These are phyloP conservation scores for Furcifer pardalis DNA, from an alignment of 2,797 vertebrate species.

Conservation along the genomic window DNA sequence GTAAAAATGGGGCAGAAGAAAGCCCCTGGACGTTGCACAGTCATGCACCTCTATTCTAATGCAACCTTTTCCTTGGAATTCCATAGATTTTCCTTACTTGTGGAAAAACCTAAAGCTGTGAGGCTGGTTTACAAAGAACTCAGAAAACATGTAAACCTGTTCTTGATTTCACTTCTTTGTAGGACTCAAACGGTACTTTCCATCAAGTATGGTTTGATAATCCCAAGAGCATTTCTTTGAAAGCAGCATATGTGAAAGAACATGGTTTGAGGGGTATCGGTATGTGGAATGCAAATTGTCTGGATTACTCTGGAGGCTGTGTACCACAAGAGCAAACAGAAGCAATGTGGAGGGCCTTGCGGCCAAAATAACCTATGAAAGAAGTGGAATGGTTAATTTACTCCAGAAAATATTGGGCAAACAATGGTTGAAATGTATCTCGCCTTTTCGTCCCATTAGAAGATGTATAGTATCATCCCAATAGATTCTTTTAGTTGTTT, in stretches of 20 bases:
- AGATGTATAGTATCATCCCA: not conserved
- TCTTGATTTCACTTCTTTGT: constrained; percentile 33
- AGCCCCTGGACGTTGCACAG: not conserved
- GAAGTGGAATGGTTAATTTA: not conserved
- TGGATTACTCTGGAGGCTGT: constrained; percentile 85
- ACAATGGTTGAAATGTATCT: not conserved
- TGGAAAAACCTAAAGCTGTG: not conserved
- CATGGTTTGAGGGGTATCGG: constrained; percentile 87
- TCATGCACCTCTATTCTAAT: not conserved
- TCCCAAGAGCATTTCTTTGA: constrained; percentile 87
- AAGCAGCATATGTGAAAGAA: constrained; percentile 77
- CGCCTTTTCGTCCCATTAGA: not conserved
- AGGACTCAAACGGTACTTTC: constrained; percentile 82
- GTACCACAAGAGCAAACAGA: constrained; percentile 82
- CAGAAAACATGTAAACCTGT: not conserved
- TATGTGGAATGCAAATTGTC: constrained; percentile 93
- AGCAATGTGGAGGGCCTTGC: constrained; percentile 90
- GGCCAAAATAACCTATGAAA: constrained; percentile 52
- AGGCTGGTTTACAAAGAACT: not conserved
- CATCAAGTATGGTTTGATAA: constrained; percentile 97
- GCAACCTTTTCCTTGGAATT: not conserved
- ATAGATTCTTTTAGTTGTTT: not conserved
- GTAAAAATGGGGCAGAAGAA: too few relatives aligned
- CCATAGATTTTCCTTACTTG: not conserved
- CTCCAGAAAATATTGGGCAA: not conserved